phyloP scores from a whole-genome alignment of 2,888 invertebrate genomes.

The Sminthurides aquaticus region DNA sequence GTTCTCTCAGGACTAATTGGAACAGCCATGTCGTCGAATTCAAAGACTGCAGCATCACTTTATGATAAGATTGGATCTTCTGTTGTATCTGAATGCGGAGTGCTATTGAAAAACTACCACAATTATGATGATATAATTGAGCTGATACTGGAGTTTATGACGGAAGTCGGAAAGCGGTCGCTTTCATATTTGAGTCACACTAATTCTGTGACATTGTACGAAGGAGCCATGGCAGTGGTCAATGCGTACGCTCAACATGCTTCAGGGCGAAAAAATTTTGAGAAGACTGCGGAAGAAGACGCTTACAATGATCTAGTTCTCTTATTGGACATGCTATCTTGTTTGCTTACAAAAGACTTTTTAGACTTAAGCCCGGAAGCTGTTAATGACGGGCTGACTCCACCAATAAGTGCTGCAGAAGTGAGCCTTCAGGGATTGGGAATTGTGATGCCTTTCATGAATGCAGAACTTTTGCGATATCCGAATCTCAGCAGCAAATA shows the following conservation, averaged over 20 bases:
- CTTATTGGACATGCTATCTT: constrained; percentile 66
- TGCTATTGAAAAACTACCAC: constrained; percentile 65
- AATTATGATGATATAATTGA: constrained; percentile 73
- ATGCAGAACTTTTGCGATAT: constrained; percentile 61
- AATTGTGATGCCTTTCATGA: constrained; percentile 66
- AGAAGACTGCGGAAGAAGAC: constrained; percentile 60
- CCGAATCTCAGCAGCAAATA: constrained; percentile 61
- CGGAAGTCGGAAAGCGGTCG: constrained; percentile 64
- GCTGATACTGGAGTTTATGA: constrained; percentile 64
- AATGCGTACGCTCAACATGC: constrained; percentile 44
- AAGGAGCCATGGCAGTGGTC: constrained; percentile 40
- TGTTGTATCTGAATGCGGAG: constrained; percentile 43
- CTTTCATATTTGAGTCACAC: constrained; percentile 54
- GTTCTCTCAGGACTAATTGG: constrained; percentile 66
- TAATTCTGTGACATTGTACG: constrained; percentile 22
- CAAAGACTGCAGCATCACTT: constrained; percentile 50
- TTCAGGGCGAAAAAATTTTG: constrained; percentile 42
- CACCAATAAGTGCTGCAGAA: constrained; percentile 52
- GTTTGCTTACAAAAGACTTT: constrained; percentile 55
- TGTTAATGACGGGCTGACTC: constrained; percentile 20
- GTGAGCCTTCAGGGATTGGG: constrained; percentile 63
- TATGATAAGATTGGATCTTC: constrained; percentile 52
- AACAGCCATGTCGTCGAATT: constrained; percentile 58
- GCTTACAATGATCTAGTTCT: constrained; percentile 65
- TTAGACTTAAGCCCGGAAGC: constrained; percentile 48